phyloP scores from a whole-genome alignment of 2,888 invertebrate species.

The Protula sp. region DNA sequence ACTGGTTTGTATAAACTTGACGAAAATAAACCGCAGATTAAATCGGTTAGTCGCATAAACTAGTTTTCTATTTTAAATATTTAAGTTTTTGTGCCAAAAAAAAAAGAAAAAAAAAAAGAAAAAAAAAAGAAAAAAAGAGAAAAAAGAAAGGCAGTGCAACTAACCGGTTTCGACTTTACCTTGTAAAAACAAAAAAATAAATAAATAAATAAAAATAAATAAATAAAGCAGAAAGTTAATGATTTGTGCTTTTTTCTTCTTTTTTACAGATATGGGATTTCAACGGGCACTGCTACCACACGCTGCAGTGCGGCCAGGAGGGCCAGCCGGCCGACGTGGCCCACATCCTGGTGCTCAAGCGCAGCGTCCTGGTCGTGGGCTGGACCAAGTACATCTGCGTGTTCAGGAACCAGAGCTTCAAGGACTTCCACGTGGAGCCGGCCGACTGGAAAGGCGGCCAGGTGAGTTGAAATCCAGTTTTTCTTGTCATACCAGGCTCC shows the following conservation, averaged over 20 bases:
- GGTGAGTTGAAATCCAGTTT: conserved; percentile 21
- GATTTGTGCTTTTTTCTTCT: neutral
- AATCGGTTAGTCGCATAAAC: too few species aligned
- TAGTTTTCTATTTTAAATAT: too few species aligned
- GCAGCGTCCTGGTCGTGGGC: conserved; percentile 47
- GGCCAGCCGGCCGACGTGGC: conserved; percentile 51
- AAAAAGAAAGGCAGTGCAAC: too few species aligned
- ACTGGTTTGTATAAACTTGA: too few species aligned
- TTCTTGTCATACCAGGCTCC: neutral
- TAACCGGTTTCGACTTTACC: too few species aligned
- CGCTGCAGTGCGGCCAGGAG: conserved; percentile 40
- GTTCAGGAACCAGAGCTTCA: conserved; percentile 45
- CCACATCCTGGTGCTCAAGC: conserved; percentile 48
- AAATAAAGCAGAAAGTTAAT: too few species aligned
- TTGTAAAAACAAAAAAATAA: too few species aligned
- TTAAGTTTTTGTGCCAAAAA: too few species aligned
- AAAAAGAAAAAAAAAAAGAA: too few species aligned
- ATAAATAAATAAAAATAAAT: too few species aligned
- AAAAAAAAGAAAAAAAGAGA: too few species aligned
- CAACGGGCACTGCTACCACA: conserved; percentile 52
- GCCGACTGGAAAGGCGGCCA: conserved; percentile 52
- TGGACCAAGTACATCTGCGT: conserved; percentile 51
- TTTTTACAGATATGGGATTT: conserved; percentile 51
- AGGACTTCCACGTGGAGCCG: conserved; percentile 46
- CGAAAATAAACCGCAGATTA: too few species aligned